These are phyloP conservation scores for Pseudochaenichthys georgianus DNA, from an alignment of 2,797 vertebrate species.

Conservation along the genomic window DNA sequence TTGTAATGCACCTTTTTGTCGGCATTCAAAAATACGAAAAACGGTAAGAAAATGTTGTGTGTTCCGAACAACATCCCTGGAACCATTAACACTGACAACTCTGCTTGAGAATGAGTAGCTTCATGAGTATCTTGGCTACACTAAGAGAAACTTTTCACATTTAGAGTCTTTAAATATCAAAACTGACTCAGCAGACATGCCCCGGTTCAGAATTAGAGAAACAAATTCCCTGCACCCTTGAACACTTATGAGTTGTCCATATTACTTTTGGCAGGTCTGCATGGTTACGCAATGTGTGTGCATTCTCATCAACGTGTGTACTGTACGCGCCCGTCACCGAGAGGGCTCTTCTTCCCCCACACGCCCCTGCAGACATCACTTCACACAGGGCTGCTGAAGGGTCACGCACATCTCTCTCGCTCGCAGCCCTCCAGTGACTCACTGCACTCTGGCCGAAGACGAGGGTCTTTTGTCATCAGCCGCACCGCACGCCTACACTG, in stretches of 20 bases:
- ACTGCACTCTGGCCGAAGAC: slow-evolving; percentile 52
- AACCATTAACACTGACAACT: background rate
- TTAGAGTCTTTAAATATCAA: slow-evolving; percentile 18
- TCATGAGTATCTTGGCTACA: background rate
- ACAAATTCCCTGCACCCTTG: slow-evolving; percentile 31
- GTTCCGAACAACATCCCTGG: too few species aligned
- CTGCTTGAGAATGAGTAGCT: background rate
- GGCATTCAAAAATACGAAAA: too few species aligned
- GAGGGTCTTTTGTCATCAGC: slow-evolving; percentile 54
- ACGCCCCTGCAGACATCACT: slow-evolving; percentile 48
- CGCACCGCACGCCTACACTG: slow-evolving; percentile 58
- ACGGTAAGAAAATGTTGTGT: too few species aligned
- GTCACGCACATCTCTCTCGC: slow-evolving; percentile 45
- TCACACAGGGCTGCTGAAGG: slow-evolving; percentile 31
- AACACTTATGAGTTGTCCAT: slow-evolving; percentile 6
- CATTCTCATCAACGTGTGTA: slow-evolving; percentile 23
- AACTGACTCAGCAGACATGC: slow-evolving; percentile 55
- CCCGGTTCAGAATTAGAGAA: slow-evolving; percentile 26
- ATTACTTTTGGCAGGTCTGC: background rate
- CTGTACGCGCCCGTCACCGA: slow-evolving; percentile 25
- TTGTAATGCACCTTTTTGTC: too few species aligned
- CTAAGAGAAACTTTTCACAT: slow-evolving; percentile 37
- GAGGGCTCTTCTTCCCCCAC: slow-evolving; percentile 14
- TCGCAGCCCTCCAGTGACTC: slow-evolving; percentile 60
- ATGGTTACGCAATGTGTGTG: slow-evolving; percentile 1